Percentiles rank a stretch among this genome's conserved stretches.
Evolutionary conservation across 2,888 invertebrate genomes (phyloP).

Genomic region (Anoplius nigerrimus): DNA sequence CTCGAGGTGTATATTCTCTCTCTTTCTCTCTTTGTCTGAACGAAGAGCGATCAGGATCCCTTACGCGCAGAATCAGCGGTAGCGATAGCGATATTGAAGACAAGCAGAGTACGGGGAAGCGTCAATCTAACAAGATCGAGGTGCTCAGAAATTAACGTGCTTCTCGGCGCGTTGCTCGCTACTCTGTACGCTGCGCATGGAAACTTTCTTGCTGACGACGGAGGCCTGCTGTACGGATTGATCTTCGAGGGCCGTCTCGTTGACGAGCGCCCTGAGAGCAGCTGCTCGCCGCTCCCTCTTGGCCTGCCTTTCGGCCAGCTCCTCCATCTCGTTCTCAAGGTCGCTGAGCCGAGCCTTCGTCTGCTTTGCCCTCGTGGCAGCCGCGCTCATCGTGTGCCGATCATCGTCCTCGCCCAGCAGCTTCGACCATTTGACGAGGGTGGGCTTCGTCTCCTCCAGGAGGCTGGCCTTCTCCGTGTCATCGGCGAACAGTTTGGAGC

Average conservation of each 20-base stretch:
- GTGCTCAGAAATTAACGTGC: constrained; percentile 70
- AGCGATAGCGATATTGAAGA: too few relatives aligned
- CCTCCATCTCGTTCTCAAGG: constrained; percentile 86
- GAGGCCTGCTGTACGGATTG: constrained; percentile 70
- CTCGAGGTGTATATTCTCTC: too few relatives aligned
- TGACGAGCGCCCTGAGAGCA: constrained; percentile 82
- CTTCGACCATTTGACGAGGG: constrained; percentile 82
- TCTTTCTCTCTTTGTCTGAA: too few relatives aligned
- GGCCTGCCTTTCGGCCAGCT: constrained; percentile 82
- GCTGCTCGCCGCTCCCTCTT: constrained; percentile 84
- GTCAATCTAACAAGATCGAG: not conserved
- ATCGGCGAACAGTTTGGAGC: constrained; percentile 65
- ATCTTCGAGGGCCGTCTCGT: constrained; percentile 76
- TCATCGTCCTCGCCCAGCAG: constrained; percentile 71
- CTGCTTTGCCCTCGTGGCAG: constrained; percentile 81
- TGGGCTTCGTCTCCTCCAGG: constrained; percentile 66
- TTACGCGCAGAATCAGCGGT: too few relatives aligned
- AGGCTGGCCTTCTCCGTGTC: constrained; percentile 40
- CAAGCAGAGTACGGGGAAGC: too few relatives aligned
- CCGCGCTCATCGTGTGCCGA: constrained; percentile 74
- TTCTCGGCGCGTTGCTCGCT: constrained; percentile 65
- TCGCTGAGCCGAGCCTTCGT: constrained; percentile 83
- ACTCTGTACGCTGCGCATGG: constrained; percentile 56
- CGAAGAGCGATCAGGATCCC: too few relatives aligned
- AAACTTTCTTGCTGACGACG: constrained; percentile 61